These are phyloP conservation scores for Amphimallon solstitiale DNA, from an alignment of 2,888 invertebrate species.

Conservation along the genomic window DNA sequence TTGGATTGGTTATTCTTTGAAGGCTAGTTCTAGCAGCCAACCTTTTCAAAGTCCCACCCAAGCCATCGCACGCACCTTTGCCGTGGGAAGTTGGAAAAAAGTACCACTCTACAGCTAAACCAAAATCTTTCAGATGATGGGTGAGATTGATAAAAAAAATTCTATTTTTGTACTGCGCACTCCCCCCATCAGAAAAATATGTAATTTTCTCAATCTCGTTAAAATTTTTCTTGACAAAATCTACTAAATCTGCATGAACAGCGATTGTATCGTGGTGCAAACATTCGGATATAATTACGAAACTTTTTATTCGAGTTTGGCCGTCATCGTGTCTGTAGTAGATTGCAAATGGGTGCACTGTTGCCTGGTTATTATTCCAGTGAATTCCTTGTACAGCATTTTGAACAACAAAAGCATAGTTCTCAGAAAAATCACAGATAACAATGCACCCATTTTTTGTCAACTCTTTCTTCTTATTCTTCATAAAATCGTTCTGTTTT, in stretches of 20 bases:
- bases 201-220: not conserved
- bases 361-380: constrained; percentile 46
- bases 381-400: constrained; percentile 43
- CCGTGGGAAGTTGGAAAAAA: constrained; percentile 31
- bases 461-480: too few relatives aligned
- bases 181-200: not conserved
- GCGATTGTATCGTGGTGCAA: too few relatives aligned
- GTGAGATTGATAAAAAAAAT: not conserved
- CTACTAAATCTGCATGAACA: too few relatives aligned
- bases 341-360: constrained; percentile 42
- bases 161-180: not conserved
- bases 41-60: constrained; percentile 33
- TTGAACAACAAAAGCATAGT: constrained; percentile 46
- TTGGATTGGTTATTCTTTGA: not conserved
- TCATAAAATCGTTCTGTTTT: too few relatives aligned
- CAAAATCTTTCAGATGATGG: not conserved
- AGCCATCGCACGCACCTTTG: constrained; percentile 35
- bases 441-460: too few relatives aligned
- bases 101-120: not conserved
- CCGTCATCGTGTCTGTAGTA: constrained; percentile 37
- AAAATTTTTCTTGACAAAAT: too few relatives aligned
- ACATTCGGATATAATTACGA: too few relatives aligned
- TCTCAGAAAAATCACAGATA: constrained; percentile 51
- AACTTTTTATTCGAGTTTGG: too few relatives aligned
- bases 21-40: constrained; percentile 27